phyloP scores from a whole-genome alignment of 2,113 vertebrate genomes.

The Bubo blakistoni region DNA sequence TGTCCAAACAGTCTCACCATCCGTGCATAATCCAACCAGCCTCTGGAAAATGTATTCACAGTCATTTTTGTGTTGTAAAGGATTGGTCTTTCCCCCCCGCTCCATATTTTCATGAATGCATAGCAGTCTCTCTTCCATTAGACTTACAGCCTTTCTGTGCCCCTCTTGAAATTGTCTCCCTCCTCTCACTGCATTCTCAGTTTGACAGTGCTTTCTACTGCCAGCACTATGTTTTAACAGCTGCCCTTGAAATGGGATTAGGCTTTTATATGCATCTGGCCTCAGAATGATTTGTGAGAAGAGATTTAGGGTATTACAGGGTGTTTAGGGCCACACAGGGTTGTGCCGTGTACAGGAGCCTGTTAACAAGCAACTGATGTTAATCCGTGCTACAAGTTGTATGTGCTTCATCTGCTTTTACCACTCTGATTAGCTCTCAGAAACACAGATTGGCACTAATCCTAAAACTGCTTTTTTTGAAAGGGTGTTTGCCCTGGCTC shows the following conservation, averaged over 20 bases:
- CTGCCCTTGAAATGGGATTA: slow-evolving; percentile 25
- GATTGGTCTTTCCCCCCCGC: background rate
- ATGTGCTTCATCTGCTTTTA: background rate
- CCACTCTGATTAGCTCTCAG: background rate
- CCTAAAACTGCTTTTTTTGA: background rate
- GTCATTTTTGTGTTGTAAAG: background rate
- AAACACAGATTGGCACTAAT: background rate
- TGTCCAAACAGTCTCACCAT: background rate
- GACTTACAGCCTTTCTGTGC: background rate
- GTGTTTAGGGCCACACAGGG: slow-evolving; percentile 2
- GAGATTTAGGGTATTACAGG: slow-evolving; percentile 18
- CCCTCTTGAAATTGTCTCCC: background rate
- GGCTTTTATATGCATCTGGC: slow-evolving; percentile 11
- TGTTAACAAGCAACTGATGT: background rate
- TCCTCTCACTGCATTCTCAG: background rate
- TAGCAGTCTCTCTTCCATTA: background rate
- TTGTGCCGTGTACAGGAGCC: background rate
- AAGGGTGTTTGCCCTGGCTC: background rate
- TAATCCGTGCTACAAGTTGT: background rate
- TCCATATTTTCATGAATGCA: background rate
- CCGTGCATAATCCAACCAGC: background rate
- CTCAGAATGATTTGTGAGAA: background rate
- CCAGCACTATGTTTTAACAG: background rate
- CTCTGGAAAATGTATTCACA: background rate
- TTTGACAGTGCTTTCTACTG: background rate